Conservation (phyloP, 1,140 invertebrate species). For the Brachionus calyciflorus region DNA sequence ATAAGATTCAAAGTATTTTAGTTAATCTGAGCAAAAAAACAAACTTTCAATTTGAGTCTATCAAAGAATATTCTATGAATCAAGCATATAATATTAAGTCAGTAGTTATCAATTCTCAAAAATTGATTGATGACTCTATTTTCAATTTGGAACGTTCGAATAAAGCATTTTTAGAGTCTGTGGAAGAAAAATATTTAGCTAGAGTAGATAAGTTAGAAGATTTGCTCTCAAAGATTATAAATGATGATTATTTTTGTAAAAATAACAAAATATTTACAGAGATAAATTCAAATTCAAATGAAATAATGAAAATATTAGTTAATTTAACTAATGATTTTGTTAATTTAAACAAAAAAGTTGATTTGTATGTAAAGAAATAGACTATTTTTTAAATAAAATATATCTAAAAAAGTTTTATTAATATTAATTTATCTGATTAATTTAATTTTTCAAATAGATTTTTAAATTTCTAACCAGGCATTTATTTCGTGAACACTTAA, state of each 20-base stretch:
- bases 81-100: slow-evolving; percentile 15
- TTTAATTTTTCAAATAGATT: too few species aligned
- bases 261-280: neutral
- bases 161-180: neutral
- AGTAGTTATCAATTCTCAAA: slow-evolving; percentile 25
- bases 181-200: slow-evolving; percentile 16
- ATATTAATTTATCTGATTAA: neutral
- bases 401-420: neutral
- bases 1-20: slow-evolving; percentile 17
- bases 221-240: neutral
- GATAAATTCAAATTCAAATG: neutral
- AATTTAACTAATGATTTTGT: neutral
- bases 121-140: slow-evolving; percentile 43
- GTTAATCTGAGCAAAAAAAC: slow-evolving; percentile 24
- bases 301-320: neutral
- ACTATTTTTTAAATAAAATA: too few species aligned
- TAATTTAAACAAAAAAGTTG: neutral
- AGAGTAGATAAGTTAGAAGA: neutral
- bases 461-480: too few species aligned
- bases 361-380: neutral
- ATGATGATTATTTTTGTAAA: neutral
- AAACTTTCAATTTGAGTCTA: slow-evolving; percentile 45
- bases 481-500: too few species aligned
- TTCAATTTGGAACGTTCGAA: slow-evolving; percentile 15
- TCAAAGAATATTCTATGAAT: slow-evolving; percentile 41